Conservation (phyloP, 2,797 vertebrate species). For the Euthynnus affinis region DNA sequence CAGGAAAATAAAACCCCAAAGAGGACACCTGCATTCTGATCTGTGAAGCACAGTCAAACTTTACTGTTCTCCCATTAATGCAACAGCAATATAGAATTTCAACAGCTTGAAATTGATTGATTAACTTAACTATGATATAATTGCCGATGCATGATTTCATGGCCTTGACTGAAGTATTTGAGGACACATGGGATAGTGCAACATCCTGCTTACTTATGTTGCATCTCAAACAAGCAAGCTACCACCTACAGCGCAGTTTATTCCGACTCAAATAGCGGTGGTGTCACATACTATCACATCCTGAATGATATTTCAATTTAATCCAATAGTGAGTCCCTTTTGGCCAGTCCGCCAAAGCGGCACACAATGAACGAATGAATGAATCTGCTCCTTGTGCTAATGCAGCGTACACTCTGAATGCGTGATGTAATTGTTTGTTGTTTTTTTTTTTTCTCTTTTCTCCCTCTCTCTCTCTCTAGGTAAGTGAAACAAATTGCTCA, state of each 20-base stretch:
- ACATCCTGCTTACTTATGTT: neutral
- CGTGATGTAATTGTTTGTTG: constrained; percentile 53
- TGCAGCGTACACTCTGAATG: constrained; percentile 45
- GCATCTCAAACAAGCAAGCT: constrained; percentile 15
- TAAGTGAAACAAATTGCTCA: constrained; percentile 80
- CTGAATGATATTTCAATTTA: constrained; percentile 46
- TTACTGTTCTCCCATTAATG: constrained; percentile 10
- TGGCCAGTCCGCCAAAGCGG: constrained; percentile 37
- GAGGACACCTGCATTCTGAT: neutral
- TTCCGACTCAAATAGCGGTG: constrained; percentile 14
- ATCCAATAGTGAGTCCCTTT: constrained; percentile 35
- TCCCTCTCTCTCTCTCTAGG: constrained; percentile 74
- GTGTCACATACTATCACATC: constrained; percentile 22
- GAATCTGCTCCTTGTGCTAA: constrained; percentile 36
- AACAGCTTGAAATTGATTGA: constrained; percentile 9
- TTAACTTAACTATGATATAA: constrained; percentile 21
- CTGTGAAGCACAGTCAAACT: neutral
- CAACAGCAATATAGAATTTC: constrained; percentile 7
- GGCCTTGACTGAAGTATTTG: constrained; percentile 33
- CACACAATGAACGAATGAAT: constrained; percentile 20
- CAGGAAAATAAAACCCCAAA: neutral
- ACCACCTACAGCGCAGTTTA: constrained; percentile 1
- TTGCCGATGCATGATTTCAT: constrained; percentile 16
- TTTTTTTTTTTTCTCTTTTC: constrained; percentile 43
- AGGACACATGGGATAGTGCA: neutral